Evolutionary conservation across 2,888 invertebrate species (phyloP).

Genomic region (Colostygia pectinataria): DNA sequence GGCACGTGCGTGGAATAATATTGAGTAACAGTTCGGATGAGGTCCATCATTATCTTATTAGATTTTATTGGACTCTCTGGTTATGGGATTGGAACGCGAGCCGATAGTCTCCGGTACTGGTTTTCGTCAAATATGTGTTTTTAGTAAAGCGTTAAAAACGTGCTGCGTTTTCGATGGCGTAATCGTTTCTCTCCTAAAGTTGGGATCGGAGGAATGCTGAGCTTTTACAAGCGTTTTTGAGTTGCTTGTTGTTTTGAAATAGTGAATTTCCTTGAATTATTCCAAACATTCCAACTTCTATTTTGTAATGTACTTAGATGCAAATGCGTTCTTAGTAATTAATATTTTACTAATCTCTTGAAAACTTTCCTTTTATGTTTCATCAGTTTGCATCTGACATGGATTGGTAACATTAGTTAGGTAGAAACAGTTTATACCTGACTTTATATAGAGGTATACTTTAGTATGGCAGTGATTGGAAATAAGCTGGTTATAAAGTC

Average conservation of each 20-base stretch:
- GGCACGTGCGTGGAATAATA: slow-evolving; percentile 18
- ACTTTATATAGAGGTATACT: too few relatives aligned
- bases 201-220: not conserved
- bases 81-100: slow-evolving; percentile 4
- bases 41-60: slow-evolving; percentile 15
- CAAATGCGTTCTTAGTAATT: too few relatives aligned
- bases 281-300: too few relatives aligned
- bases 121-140: slow-evolving; percentile 6
- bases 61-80: slow-evolving; percentile 6
- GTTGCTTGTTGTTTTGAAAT: not conserved
- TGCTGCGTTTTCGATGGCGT: not conserved
- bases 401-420: too few relatives aligned
- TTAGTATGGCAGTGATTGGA: too few relatives aligned
- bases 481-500: too few relatives aligned
- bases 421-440: too few relatives aligned
- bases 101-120: not conserved
- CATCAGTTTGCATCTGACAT: too few relatives aligned
- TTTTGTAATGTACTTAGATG: too few relatives aligned
- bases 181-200: not conserved
- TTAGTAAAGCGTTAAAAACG: not conserved
- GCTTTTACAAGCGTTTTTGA: not conserved
- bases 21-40: slow-evolving; percentile 13
- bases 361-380: too few relatives aligned
- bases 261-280: not conserved
- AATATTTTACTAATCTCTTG: too few relatives aligned